A percentile compares a stretch with the other conserved stretches of the same genome.
Evolutionary conservation across 2,797 vertebrate species (phyloP).

Genomic region (Phataginus tetradactyla): DNA sequence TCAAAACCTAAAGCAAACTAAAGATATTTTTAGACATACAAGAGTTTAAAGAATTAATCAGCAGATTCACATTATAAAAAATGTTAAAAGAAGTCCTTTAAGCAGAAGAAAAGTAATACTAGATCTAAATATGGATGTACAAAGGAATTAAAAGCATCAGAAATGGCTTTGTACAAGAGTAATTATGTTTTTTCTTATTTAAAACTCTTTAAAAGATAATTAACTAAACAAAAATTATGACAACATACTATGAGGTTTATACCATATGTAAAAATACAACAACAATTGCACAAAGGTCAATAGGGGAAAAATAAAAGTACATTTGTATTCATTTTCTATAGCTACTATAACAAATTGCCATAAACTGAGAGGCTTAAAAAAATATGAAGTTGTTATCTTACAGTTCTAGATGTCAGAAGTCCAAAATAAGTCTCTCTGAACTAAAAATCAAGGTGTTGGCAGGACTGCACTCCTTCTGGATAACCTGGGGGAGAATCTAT

Average conservation of each 20-base stretch:
- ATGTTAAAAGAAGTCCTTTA: not conserved
- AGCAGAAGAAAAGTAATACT: not conserved
- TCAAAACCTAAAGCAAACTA: slow-evolving; percentile 13
- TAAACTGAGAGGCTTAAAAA: not conserved
- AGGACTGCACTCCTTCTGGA: not conserved
- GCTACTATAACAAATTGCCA: not conserved
- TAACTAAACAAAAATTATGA: not conserved
- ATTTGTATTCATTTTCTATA: not conserved
- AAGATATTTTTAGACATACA: not conserved
- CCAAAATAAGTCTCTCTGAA: not conserved
- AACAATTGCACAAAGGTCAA: not conserved
- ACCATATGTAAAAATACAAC: not conserved
- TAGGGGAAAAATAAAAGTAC: not conserved
- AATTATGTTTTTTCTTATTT: not conserved
- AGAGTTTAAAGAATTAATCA: not conserved
- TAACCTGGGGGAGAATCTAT: not conserved
- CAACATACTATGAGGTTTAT: not conserved
- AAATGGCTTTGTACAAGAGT: not conserved
- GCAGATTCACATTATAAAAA: not conserved
- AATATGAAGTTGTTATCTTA: not conserved
- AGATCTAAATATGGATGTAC: not conserved
- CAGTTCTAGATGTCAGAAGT: not conserved
- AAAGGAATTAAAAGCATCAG: not conserved
- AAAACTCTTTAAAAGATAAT: not conserved
- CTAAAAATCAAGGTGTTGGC: not conserved